Percentiles rank a stretch among this genome's conserved stretches.
Evolutionary conservation across 2,797 vertebrate genomes (phyloP).

Genomic region (Mergus octosetaceus): DNA sequence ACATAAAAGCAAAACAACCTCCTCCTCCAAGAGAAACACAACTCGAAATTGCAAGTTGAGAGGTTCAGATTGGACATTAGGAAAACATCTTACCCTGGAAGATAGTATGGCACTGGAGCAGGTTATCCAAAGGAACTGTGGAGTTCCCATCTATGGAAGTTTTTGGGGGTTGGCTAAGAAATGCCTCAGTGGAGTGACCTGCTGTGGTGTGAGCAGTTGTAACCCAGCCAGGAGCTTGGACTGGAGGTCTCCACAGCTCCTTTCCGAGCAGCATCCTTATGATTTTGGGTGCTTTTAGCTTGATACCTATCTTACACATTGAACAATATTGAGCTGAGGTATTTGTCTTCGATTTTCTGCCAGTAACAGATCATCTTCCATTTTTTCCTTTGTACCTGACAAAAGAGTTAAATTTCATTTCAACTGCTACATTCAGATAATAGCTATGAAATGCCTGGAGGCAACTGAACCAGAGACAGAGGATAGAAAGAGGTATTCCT

Average conservation of each 20-base stretch:
- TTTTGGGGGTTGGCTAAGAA: neutral
- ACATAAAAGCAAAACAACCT: neutral
- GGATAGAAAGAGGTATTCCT: neutral
- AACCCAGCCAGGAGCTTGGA: neutral
- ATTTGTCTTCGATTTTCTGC: slow-evolving; percentile 15
- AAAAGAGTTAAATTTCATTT: slow-evolving; percentile 15
- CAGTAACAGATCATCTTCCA: neutral
- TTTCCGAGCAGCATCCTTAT: neutral
- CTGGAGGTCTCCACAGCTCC: neutral
- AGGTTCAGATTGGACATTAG: neutral
- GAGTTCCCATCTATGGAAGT: accelerated
- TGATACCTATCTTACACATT: neutral
- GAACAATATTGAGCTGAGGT: neutral
- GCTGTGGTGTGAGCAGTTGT: neutral
- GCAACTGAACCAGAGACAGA: neutral
- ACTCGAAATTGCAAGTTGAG: neutral
- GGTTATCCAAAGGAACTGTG: neutral
- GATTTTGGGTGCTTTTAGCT: neutral
- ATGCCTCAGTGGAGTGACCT: neutral
- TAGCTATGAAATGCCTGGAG: neutral
- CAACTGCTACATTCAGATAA: neutral
- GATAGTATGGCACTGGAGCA: neutral
- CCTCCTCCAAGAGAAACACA: neutral
- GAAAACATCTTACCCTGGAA: neutral
- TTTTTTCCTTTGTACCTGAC: neutral